Base-by-base conservation (phyloP, 2,113 vertebrate species). In the Platichthys flesus region DNA sequence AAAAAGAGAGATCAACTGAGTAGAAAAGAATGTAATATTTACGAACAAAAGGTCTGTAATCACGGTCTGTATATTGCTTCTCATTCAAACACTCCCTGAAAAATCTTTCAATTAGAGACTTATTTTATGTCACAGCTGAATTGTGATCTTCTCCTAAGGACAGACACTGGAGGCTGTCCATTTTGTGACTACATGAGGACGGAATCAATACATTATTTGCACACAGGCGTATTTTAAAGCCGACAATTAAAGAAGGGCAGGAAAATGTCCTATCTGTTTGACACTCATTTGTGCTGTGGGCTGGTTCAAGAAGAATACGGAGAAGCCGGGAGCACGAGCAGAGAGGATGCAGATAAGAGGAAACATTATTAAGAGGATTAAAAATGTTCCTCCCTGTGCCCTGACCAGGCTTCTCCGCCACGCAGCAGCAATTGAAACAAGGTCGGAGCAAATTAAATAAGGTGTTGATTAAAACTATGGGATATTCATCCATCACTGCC, bases 201-300 rank as follows among this genome's bases (percentile, higher is more conserved):
- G 15, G 64, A 81, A 71, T 56, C 12, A 76, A 69, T 82, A 82
- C 70, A 84, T 83, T 84, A 82, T 70, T 56, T 64, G 77, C 62
- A 58, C 35, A 57, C 42, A 0, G 66, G 57, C 24, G 69, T 40
- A 85, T 86, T 83, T 31, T 82, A 56, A 81, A 71, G 28, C 31
- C 58, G 66, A 76, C 66, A 85, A 85, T 88, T 84, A 85, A 81
- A 84, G 54, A 60, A 77, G 79, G 78, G 61, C 54, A 76, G 26
- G 63, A 21, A 67, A 78, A 81, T 35, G 73, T 74, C 26, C 69
- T 73, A 51, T 68, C 55, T 18, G 40, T 71, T 0, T 35, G 52
- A 78, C 76, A 76, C 16, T 62, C 37, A 54, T 74, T 81, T 80
- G 61, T 60, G 60, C 72, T 42, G 40, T 10, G 47, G 66, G 63